phyloP scores from a whole-genome alignment of 2,888 invertebrate species.

The Elmis aenea region DNA sequence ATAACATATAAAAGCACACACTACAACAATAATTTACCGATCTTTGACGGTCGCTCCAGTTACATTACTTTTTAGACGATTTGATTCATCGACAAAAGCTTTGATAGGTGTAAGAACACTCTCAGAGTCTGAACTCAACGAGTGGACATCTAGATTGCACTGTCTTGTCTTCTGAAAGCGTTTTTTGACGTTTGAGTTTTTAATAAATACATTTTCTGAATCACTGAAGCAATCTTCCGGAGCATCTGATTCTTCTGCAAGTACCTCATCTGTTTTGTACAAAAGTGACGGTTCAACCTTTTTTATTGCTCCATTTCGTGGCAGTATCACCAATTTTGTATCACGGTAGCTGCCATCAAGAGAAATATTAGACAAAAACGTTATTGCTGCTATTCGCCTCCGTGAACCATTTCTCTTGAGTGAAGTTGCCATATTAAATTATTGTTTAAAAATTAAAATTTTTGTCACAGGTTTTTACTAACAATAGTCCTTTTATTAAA shows the following conservation, averaged over 20 bases:
- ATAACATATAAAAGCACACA: too few relatives aligned
- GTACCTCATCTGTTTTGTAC: slow-evolving; percentile 27
- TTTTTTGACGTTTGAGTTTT: slow-evolving; percentile 25
- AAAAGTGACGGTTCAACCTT: slow-evolving; percentile 29
- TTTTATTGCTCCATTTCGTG: slow-evolving; percentile 43
- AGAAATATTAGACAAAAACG: slow-evolving; percentile 93
- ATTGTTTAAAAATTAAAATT: neutral
- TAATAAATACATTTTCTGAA: slow-evolving; percentile 29
- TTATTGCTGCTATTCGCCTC: slow-evolving; percentile 84
- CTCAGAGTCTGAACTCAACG: slow-evolving; percentile 72
- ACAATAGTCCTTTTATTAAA: neutral
- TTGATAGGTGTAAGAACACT: slow-evolving; percentile 64
- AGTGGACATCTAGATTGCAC: slow-evolving; percentile 49
- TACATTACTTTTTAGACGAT: too few relatives aligned
- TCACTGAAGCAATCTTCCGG: slow-evolving; percentile 41
- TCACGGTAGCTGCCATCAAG: slow-evolving; percentile 84
- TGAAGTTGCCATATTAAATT: slow-evolving; percentile 49
- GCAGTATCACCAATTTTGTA: slow-evolving; percentile 54
- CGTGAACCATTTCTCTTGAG: slow-evolving; percentile 62
- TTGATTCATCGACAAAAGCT: too few relatives aligned
- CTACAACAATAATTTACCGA: too few relatives aligned
- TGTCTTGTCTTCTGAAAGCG: slow-evolving; percentile 27
- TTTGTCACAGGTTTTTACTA: neutral
- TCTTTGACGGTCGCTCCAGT: too few relatives aligned
- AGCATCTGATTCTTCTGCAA: slow-evolving; percentile 42